These are phyloP conservation scores for Neotragus moschatus DNA, from an alignment of 2,113 vertebrate genomes.

Conservation along the genomic window DNA sequence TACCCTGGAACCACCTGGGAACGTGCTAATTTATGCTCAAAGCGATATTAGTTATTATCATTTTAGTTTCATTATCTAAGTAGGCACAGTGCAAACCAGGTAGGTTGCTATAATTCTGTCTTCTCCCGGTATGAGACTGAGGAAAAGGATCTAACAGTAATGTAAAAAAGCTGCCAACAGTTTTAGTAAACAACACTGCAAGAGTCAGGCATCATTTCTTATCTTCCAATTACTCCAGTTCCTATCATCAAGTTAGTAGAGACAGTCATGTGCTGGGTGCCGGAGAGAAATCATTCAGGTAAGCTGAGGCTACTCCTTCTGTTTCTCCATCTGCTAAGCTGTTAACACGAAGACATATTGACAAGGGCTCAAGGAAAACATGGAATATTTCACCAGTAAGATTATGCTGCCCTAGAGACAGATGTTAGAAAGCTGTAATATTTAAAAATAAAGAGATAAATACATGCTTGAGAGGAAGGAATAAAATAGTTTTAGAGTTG, in stretches of 20 bases:
- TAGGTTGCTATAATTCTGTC: background rate
- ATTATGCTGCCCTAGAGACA: conserved; percentile 87
- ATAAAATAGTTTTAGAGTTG: conserved; percentile 73
- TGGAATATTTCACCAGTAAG: conserved; percentile 89
- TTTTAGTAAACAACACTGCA: background rate
- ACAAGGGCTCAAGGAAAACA: conserved; percentile 87
- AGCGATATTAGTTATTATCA: background rate
- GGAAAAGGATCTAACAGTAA: background rate
- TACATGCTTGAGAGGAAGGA: conserved; percentile 81
- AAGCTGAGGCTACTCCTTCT: conserved; percentile 80
- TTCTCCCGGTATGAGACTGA: background rate
- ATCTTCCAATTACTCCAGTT: conserved; percentile 5
- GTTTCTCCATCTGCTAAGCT: conserved; percentile 84
- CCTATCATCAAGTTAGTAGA: background rate
- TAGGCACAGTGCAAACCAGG: background rate
- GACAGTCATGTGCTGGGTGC: background rate
- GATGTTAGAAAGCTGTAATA: conserved; percentile 88
- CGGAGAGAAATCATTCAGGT: conserved; percentile 79
- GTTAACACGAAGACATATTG: conserved; percentile 87
- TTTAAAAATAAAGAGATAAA: conserved; percentile 88
- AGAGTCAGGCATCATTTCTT: background rate
- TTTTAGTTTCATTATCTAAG: conserved; percentile 43
- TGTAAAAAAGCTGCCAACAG: background rate
- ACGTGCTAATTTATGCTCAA: background rate
- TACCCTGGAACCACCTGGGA: background rate